Conservation (phyloP, 2,888 invertebrate genomes). For the Xestia rhomboidea region DNA sequence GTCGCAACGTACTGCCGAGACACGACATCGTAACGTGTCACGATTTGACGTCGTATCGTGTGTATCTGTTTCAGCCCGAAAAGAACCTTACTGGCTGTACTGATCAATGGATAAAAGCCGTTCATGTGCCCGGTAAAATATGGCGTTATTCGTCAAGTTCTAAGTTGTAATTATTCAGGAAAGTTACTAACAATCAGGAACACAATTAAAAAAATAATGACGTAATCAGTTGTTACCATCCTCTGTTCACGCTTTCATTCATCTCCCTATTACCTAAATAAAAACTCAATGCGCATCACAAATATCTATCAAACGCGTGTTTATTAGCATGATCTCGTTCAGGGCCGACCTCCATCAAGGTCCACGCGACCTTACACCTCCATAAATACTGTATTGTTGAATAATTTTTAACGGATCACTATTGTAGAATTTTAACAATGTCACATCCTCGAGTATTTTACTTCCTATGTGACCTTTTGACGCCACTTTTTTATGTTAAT, state of each 20-base stretch:
- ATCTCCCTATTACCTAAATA: not conserved
- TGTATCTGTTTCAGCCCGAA: not conserved
- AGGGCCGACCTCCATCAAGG: slow-evolving; percentile 40
- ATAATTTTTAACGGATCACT: slow-evolving; percentile 33
- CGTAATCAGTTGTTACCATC: not conserved
- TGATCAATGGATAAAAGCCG: not conserved
- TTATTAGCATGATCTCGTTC: slow-evolving; percentile 37
- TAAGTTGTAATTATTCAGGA: not conserved
- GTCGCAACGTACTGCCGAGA: too few relatives aligned
- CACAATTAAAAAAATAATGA: not conserved
- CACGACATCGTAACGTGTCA: not conserved
- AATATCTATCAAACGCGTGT: not conserved
- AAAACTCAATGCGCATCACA: not conserved
- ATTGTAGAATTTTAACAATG: slow-evolving; percentile 28
- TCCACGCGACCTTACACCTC: slow-evolving; percentile 29
- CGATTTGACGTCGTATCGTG: not conserved
- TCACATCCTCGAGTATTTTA: slow-evolving; percentile 24
- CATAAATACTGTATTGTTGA: slow-evolving; percentile 38
- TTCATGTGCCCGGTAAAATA: not conserved
- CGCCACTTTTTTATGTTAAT: not conserved
- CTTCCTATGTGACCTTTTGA: slow-evolving; percentile 28
- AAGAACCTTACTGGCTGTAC: not conserved
- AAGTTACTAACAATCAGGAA: not conserved
- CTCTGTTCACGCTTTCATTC: not conserved
- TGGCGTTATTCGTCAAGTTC: not conserved